phyloP scores from a whole-genome alignment of 2,888 invertebrate species.

The Metopia argyrocephala region DNA sequence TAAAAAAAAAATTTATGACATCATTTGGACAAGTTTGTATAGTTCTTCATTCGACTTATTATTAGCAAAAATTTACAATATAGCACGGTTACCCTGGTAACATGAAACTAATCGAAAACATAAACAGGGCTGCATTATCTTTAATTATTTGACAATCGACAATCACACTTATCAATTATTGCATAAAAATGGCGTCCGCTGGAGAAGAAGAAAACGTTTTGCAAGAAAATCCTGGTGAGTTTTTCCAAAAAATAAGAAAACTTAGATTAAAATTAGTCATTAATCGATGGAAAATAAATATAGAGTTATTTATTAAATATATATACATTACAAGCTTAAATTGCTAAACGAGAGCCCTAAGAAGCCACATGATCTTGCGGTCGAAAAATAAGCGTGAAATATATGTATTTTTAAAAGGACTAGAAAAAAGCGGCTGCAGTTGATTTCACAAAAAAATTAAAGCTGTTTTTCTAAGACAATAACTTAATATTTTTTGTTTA shows the following conservation, averaged over 20 bases:
- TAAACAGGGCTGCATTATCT: not conserved
- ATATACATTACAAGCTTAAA: not conserved
- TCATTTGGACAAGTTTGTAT: no score
- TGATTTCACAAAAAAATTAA: not conserved
- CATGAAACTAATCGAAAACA: not conserved
- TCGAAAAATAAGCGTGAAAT: slow-evolving; percentile 30
- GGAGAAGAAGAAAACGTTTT: slow-evolving; percentile 77
- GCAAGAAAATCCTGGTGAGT: slow-evolving; percentile 75
- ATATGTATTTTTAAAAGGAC: not conserved
- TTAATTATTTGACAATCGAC: slow-evolving; percentile 10
- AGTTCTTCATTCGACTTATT: no score
- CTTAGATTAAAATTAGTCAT: not conserved
- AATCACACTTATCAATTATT: slow-evolving; percentile 61
- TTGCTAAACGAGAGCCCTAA: not conserved
- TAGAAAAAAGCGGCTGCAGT: slow-evolving; percentile 35
- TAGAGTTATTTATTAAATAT: not conserved
- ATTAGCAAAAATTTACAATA: no score
- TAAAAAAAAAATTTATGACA: no score
- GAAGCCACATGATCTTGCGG: slow-evolving; percentile 45
- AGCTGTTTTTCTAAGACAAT: not conserved
- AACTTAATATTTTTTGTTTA: slow-evolving; percentile 27
- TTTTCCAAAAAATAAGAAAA: slow-evolving; percentile 4
- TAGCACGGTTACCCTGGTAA: slow-evolving; percentile 17
- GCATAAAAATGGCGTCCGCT: slow-evolving; percentile 78
- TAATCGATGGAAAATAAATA: not conserved